phyloP scores from a whole-genome alignment of 2,113 vertebrate species.

The Ageneiosus marmoratus region DNA sequence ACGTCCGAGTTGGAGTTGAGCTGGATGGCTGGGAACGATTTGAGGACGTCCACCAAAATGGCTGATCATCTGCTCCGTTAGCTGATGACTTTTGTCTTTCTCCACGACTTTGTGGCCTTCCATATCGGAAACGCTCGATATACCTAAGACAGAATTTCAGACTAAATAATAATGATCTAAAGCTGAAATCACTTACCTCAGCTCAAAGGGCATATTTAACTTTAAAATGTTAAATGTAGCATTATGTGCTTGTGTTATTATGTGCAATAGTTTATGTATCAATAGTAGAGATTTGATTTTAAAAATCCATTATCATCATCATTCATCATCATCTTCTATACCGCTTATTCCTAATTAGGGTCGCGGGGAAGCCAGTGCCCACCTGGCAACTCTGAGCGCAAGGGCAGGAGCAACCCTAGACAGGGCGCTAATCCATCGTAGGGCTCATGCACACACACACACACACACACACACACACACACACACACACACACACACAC shows the following conservation, averaged over 20 bases:
- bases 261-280: background rate
- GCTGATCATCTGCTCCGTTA: constrained; percentile 46
- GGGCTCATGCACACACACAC: no score
- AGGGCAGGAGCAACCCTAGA: no score
- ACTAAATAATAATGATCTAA: background rate
- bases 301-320: background rate
- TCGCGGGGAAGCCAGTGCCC: no score
- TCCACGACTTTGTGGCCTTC: constrained; percentile 78
- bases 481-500: no score
- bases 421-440: no score
- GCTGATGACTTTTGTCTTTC: constrained; percentile 66
- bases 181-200: background rate
- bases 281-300: background rate
- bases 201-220: background rate
- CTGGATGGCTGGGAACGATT: constrained; percentile 57
- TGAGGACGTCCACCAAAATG: constrained; percentile 80
- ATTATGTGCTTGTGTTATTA: background rate
- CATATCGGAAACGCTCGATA: constrained; percentile 81
- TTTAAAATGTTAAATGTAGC: background rate
- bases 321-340: no score
- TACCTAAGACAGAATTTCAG: constrained; percentile 68
- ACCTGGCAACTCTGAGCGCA: no score
- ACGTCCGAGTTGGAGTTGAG: constrained; percentile 59
- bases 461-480: no score
- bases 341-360: no score